Percentiles rank a stretch among this genome's conserved stretches.
Conservation (phyloP, 2,113 vertebrate species). For the Crotalus viridis region DNA sequence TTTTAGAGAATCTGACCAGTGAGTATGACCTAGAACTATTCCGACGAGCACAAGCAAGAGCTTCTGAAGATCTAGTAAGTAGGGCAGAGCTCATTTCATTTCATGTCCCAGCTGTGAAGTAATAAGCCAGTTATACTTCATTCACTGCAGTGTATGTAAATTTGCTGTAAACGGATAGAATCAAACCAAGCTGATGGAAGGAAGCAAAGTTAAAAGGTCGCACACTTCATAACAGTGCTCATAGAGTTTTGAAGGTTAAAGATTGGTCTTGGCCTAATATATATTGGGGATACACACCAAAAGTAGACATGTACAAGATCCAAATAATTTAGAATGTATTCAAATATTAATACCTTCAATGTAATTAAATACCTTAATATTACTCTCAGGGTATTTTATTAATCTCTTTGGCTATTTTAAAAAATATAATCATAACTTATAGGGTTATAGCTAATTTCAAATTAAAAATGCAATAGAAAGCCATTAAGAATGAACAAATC, state of each 20-base stretch:
- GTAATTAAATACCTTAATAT: background rate
- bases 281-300: background rate
- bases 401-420: background rate
- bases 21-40: slow-evolving; percentile 98
- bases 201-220: background rate
- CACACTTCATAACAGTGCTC: background rate
- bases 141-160: background rate
- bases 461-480: background rate
- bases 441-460: background rate
- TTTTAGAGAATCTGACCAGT: slow-evolving; percentile 96
- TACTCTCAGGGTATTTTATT: background rate
- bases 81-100: background rate
- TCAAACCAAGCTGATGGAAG: background rate
- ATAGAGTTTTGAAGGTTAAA: background rate
- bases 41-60: slow-evolving; percentile 93
- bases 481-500: background rate
- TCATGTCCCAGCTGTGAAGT: background rate
- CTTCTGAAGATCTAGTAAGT: slow-evolving; percentile 94
- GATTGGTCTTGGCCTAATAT: background rate
- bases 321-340: background rate
- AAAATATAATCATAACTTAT: background rate
- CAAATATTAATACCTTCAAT: background rate
- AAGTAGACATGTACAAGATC: background rate
- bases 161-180: background rate
- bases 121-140: background rate